Base-by-base conservation (phyloP, 2,797 vertebrate genomes). In the Megalops cyprinoides region DNA sequence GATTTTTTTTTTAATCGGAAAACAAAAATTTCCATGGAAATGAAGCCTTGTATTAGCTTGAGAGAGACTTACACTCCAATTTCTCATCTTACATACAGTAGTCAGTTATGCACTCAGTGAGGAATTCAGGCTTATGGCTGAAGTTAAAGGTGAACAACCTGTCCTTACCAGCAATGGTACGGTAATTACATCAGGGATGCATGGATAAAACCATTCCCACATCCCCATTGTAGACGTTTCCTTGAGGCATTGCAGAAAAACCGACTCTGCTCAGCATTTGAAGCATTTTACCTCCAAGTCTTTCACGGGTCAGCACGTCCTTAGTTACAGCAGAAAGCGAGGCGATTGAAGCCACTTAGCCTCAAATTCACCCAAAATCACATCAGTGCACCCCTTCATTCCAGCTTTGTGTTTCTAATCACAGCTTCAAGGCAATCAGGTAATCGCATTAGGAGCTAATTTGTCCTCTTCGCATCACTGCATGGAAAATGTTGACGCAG, bases 311-410 rank as follows among this genome's bases (percentile, higher is more conserved):
- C 71, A 87, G 20, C 76, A 81, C 55, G 48, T 67, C 78, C 85
- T 87, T 88, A 77, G 86, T 87, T 81, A 83, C 53, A 67, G 77
- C 42, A n/a, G n/a, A n/a, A n/a, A 85, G 65, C 56, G 84, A 78
- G 79, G 39, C 49, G 81, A 81, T 71, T 62, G 23, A 73, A 44
- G 0, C 1, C 25, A 49, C 28, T 81, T 85, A 77, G 44, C 58
- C 55, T 37, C 79, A 46, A 62, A 85, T 67, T 37, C n/a, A 58
- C 28, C 74, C 48, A 34, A 48, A 31, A 77, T 77, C 75, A 55
- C 75, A 58, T 31, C 25, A 20, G 10, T 2, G 28, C 10, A 9
- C 75, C 28, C n/a, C 28, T 51, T 76, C 48, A 55, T 23, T 7
- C 31, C 8, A 25, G 75, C 28, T 23, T 55, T 55, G 75, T 55